A percentile compares a stretch with the other conserved stretches of the same genome.
phyloP scores from a whole-genome alignment of 2,797 vertebrate genomes.

The Platalea minor region DNA sequence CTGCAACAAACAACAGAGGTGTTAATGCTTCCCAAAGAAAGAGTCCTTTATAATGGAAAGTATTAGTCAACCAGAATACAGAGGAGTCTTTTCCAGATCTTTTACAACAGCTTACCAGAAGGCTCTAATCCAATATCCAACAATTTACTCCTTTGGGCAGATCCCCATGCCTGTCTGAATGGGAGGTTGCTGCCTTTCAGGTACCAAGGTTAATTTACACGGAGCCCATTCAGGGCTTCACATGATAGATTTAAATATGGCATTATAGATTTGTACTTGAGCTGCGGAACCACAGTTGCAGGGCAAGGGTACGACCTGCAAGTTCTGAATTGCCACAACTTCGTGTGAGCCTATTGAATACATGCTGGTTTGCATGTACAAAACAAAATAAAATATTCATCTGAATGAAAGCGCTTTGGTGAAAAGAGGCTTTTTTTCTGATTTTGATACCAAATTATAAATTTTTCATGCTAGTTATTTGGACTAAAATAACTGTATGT shows the following conservation, averaged over 20 bases:
- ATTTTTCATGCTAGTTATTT: background rate
- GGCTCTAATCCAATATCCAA: background rate
- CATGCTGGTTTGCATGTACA: fast-evolving
- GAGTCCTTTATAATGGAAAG: conserved; percentile 33
- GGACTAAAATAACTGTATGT: background rate
- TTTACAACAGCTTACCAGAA: background rate
- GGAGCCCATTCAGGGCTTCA: background rate
- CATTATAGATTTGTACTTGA: too few relatives aligned
- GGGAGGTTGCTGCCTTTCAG: background rate
- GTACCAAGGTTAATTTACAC: background rate
- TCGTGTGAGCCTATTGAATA: background rate
- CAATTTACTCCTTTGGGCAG: background rate
- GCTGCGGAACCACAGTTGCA: background rate
- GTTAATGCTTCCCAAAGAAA: conserved; percentile 21
- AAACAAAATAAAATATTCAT: background rate
- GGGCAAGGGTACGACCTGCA: background rate
- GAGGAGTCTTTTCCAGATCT: background rate
- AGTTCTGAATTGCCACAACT: background rate
- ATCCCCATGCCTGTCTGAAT: background rate
- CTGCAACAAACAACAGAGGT: background rate
- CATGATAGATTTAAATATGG: background rate
- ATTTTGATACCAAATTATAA: background rate
- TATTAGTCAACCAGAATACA: background rate
- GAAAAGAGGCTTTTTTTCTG: fast-evolving
- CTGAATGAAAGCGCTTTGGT: background rate